Conservation (phyloP, 1,140 invertebrate species). For the Aphelenchoides fujianensis region DNA sequence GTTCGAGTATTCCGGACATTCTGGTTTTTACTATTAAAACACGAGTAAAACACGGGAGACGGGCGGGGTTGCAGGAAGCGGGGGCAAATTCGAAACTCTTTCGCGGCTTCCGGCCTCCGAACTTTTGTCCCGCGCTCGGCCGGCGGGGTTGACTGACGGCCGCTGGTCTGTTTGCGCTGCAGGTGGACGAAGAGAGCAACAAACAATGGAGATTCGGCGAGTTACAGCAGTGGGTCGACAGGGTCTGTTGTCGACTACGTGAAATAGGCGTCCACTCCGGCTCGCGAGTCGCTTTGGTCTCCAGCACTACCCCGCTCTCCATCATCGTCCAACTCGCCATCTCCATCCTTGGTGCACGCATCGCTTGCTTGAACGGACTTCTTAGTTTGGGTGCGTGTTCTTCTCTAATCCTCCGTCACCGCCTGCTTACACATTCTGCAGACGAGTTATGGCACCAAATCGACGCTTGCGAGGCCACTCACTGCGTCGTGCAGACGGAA, state of each 20-base stretch:
- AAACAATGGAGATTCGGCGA: constrained; percentile 53
- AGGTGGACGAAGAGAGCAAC: constrained; percentile 44
- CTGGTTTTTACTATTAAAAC: too few species aligned
- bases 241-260: constrained; percentile 32
- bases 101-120: not conserved
- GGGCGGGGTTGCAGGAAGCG: too few species aligned
- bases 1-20: too few species aligned
- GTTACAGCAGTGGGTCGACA: constrained; percentile 45
- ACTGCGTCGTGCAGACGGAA: constrained; percentile 39
- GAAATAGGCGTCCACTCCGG: constrained; percentile 37
- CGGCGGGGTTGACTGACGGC: not conserved
- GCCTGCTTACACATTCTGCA: constrained; percentile 24
- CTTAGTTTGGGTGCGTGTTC: constrained; percentile 34
- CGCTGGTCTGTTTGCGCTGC: not conserved
- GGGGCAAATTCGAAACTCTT: too few species aligned
- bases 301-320: constrained; percentile 30
- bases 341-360: constrained; percentile 39
- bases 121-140: not conserved
- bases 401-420: not conserved
- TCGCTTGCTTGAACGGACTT: constrained; percentile 45
- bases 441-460: constrained; percentile 53
- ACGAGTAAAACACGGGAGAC: too few species aligned
- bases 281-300: constrained; percentile 35
- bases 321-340: constrained; percentile 50
- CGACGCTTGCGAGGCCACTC: constrained; percentile 45